These are phyloP conservation scores for Ammodytes marinus DNA, from an alignment of 2,113 vertebrate species.

Conservation along the genomic window DNA sequence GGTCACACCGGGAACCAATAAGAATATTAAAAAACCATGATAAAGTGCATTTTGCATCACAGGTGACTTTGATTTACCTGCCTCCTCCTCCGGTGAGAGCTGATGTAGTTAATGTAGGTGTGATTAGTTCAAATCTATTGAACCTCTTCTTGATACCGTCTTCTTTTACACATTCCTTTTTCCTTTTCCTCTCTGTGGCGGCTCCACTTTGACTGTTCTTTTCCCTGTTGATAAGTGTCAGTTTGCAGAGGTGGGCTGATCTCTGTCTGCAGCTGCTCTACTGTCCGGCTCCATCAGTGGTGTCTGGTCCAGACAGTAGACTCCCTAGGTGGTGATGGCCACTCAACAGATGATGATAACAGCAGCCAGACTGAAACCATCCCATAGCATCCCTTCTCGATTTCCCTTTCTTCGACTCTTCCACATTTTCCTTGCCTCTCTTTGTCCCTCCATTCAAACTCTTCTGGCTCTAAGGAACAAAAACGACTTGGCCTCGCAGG, in stretches of 20 bases:
- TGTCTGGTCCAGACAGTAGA: slow-evolving; percentile 69
- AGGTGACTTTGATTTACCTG: slow-evolving; percentile 37
- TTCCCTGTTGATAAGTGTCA: slow-evolving; percentile 60
- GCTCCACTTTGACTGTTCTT: slow-evolving; percentile 26
- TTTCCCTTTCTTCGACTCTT: slow-evolving; percentile 32
- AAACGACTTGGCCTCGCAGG: background rate
- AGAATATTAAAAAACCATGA: no score
- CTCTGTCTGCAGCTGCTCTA: slow-evolving; percentile 81
- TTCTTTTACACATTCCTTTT: slow-evolving; percentile 19
- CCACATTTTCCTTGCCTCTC: slow-evolving; percentile 6
- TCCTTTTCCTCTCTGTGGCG: background rate
- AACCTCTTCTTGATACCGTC: slow-evolving; percentile 3
- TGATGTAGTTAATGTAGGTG: slow-evolving; percentile 51
- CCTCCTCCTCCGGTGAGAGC: slow-evolving; percentile 10
- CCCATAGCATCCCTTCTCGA: slow-evolving; percentile 52
- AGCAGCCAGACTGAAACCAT: slow-evolving; percentile 80
- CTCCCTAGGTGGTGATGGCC: slow-evolving; percentile 83
- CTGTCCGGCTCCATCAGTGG: slow-evolving; percentile 70
- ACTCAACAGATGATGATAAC: slow-evolving; percentile 85
- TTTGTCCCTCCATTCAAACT: background rate
- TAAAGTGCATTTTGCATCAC: no score
- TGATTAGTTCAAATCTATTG: slow-evolving; percentile 12
- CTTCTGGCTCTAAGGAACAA: slow-evolving; percentile 4
- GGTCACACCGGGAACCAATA: no score
- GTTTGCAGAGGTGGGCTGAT: slow-evolving; percentile 78